Conservation (phyloP, 2,888 invertebrate genomes). For the Tiliacea aurago region DNA sequence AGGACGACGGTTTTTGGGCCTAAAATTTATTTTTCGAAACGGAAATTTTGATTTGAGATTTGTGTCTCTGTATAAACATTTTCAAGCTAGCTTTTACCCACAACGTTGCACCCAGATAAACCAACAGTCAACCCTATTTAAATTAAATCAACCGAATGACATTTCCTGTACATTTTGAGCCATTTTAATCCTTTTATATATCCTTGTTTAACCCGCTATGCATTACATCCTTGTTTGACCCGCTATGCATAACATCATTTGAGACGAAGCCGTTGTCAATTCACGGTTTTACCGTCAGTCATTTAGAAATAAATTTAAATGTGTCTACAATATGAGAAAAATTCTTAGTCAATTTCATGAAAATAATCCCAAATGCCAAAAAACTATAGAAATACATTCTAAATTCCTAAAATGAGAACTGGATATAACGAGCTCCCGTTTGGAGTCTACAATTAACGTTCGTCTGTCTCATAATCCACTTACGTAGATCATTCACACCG, state of each 20-base stretch:
- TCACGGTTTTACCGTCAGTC: neutral
- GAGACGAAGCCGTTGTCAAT: neutral
- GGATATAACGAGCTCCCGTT: slow-evolving; percentile 33
- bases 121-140: no score
- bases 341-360: neutral
- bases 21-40: neutral
- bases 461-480: slow-evolving; percentile 68
- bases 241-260: neutral
- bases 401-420: slow-evolving; percentile 35
- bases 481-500: slow-evolving; percentile 70
- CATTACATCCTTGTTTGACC: neutral
- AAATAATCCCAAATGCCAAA: neutral
- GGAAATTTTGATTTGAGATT: neutral
- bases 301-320: neutral
- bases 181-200: neutral
- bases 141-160: neutral
- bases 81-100: neutral
- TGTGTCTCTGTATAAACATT: neutral
- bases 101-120: neutral
- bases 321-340: neutral
- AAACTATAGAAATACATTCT: neutral
- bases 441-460: slow-evolving; percentile 53
- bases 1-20: neutral
- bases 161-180: neutral
- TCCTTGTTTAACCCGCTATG: neutral